A percentile compares a stretch with the other conserved stretches of the same genome.
Evolutionary conservation across 2,888 invertebrate species (phyloP).

Genomic region (Watsonalla binaria): DNA sequence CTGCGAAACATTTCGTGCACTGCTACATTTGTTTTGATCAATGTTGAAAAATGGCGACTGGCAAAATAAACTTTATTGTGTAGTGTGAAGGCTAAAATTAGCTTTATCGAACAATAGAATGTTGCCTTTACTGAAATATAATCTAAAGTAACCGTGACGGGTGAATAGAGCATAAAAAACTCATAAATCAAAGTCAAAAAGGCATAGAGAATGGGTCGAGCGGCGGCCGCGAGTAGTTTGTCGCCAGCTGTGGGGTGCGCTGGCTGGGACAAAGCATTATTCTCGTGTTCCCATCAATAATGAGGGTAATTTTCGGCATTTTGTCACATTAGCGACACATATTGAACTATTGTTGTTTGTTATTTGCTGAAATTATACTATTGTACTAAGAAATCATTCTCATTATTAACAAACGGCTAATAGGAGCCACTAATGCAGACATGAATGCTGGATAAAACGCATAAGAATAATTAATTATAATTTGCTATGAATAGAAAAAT

Average conservation of each 20-base stretch:
- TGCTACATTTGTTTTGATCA: conserved; percentile 35
- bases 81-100: conserved; percentile 20
- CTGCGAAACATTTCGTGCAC: conserved; percentile 48
- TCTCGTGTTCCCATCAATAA: conserved; percentile 70
- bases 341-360: conserved; percentile 66
- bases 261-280: conserved; percentile 51
- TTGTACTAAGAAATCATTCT: conserved; percentile 8
- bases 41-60: conserved; percentile 6
- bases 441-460: not conserved
- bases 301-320: conserved; percentile 74
- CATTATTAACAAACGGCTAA: not conserved
- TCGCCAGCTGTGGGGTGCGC: conserved; percentile 65
- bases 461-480: not conserved
- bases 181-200: conserved; percentile 80
- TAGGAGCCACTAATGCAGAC: not conserved
- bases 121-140: conserved; percentile 42
- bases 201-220: conserved; percentile 74
- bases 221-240: conserved; percentile 63
- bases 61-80: conserved; percentile 27
- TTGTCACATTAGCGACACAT: conserved; percentile 73
- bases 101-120: conserved; percentile 9
- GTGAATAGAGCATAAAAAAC: conserved; percentile 77
- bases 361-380: conserved; percentile 38
- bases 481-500: not conserved
- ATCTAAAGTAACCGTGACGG: conserved; percentile 70